phyloP scores from a whole-genome alignment of 2,888 invertebrate species.

The Eristalis arbustorum region DNA sequence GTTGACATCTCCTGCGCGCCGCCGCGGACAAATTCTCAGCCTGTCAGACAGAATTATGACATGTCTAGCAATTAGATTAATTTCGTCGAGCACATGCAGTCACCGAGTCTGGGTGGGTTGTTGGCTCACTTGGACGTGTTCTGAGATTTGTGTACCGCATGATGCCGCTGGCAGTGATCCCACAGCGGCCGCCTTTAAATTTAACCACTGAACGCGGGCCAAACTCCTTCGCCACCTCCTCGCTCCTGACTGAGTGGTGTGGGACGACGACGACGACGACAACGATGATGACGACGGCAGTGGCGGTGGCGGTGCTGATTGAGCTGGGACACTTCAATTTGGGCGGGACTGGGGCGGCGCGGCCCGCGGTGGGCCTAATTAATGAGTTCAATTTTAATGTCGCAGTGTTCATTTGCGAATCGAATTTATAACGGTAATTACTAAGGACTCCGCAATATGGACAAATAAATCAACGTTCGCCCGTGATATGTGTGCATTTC shows the following conservation, averaged over 20 bases:
- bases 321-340: neutral
- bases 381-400: conserved; percentile 70
- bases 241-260: neutral
- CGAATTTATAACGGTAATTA: conserved; percentile 68
- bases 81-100: conserved; percentile 68
- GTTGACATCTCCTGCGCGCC: conserved; percentile 53
- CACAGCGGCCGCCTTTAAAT: conserved; percentile 16
- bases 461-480: conserved; percentile 57
- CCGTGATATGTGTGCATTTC: conserved; percentile 24
- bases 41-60: conserved; percentile 73
- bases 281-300: neutral
- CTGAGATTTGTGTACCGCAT: conserved; percentile 47
- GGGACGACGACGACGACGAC: neutral
- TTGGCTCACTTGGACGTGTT: conserved; percentile 47
- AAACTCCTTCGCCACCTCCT: conserved; percentile 64
- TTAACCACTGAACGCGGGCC: conserved; percentile 16
- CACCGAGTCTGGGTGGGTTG: conserved; percentile 65
- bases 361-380: conserved; percentile 47
- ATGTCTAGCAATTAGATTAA: conserved; percentile 75
- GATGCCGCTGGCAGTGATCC: conserved; percentile 43
- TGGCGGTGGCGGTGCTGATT: neutral
- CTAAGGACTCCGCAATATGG: conserved; percentile 65
- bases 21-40: conserved; percentile 59
- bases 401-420: conserved; percentile 66
- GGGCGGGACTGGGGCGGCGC: neutral